These are phyloP conservation scores for Hipposideros larvatus DNA, from an alignment of 2,797 vertebrate species.

Conservation along the genomic window DNA sequence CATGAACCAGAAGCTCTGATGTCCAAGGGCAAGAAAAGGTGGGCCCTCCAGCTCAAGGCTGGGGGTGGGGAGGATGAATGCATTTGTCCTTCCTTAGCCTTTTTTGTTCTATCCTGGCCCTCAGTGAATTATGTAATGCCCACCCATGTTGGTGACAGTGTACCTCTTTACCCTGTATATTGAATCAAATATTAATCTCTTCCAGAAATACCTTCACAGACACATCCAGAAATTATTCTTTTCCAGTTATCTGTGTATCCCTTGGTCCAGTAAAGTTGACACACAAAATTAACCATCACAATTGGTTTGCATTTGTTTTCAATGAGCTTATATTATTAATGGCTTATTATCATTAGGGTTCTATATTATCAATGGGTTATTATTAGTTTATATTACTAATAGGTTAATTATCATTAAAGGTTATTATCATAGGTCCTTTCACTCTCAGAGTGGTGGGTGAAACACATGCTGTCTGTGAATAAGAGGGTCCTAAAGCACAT, in stretches of 20 bases:
- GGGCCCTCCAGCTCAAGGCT: not conserved
- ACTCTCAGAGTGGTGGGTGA: not conserved
- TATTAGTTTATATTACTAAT: not conserved
- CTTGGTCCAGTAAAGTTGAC: not conserved
- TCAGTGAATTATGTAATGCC: not conserved
- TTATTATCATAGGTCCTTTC: not conserved
- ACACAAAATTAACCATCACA: not conserved
- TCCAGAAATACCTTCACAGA: not conserved
- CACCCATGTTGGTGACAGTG: not conserved
- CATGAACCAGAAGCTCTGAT: not conserved
- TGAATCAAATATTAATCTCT: not conserved
- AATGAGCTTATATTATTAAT: conserved; percentile 7
- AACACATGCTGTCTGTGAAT: not conserved
- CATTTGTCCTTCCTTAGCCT: not conserved
- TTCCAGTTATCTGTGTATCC: not conserved
- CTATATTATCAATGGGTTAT: no score
- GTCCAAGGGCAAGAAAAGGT: not conserved
- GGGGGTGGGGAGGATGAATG: no score
- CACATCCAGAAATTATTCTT: not conserved
- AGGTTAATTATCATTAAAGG: not conserved
- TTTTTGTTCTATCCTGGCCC: not conserved
- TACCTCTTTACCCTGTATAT: not conserved
- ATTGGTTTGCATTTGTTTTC: conserved; percentile 44
- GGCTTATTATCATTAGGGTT: not conserved
- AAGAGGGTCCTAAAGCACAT: conserved; percentile 6